Conservation (phyloP, 2,888 invertebrate species). For the Cantharis nigra region DNA sequence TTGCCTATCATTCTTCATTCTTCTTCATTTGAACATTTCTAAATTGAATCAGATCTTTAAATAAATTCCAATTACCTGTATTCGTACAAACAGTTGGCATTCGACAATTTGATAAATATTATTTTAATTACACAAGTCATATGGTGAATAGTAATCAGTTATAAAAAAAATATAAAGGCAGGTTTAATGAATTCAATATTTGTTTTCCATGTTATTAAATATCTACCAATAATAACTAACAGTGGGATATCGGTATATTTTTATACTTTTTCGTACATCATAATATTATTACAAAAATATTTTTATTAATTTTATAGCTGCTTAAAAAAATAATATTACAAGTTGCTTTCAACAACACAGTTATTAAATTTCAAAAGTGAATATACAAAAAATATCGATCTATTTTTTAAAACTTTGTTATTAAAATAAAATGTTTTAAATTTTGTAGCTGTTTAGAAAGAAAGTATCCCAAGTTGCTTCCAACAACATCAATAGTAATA, state of each 20-base stretch:
- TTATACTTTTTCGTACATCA: too few relatives aligned
- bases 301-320: too few relatives aligned
- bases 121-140: not conserved
- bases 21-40: not conserved
- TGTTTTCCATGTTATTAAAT: too few relatives aligned
- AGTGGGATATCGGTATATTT: too few relatives aligned
- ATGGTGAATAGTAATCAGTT: not conserved
- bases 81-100: not conserved
- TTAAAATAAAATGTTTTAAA: not conserved
- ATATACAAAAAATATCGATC: too few relatives aligned
- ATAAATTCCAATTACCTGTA: not conserved
- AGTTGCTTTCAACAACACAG: too few relatives aligned
- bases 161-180: not conserved
- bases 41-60: not conserved
- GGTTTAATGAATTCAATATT: not conserved
- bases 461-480: slow-evolving; percentile 76
- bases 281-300: too few relatives aligned
- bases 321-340: too few relatives aligned
- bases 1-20: slow-evolving; percentile 34
- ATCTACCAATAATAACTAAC: too few relatives aligned
- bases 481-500: slow-evolving; percentile 94
- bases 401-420: too few relatives aligned
- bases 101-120: not conserved
- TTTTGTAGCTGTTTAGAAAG: slow-evolving; percentile 76
- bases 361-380: too few relatives aligned